phyloP scores from a whole-genome alignment of 2,113 vertebrate genomes.

The Corvus cornix region DNA sequence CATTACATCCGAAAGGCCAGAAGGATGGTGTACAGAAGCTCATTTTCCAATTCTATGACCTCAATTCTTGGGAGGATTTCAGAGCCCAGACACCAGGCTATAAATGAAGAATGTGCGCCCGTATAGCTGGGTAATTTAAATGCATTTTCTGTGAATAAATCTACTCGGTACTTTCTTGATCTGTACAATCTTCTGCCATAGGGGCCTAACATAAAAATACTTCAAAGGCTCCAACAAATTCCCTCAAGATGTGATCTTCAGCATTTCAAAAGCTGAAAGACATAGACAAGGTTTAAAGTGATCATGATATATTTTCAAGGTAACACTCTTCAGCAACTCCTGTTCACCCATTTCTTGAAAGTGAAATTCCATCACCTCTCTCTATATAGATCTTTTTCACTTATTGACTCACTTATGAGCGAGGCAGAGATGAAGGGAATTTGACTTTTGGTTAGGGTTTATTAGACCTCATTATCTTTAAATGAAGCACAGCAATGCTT shows the following conservation, averaged over 20 bases:
- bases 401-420: neutral
- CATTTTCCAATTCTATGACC: conserved; percentile 54
- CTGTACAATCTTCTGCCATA: conserved; percentile 61
- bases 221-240: conserved; percentile 67
- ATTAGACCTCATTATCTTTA: conserved; percentile 33
- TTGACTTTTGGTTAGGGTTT: conserved; percentile 14
- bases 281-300: conserved; percentile 60
- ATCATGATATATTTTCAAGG: conserved; percentile 61
- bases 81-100: conserved; percentile 45
- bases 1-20: conserved; percentile 18
- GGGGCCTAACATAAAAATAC: conserved; percentile 62
- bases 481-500: conserved; percentile 18
- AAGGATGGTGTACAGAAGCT: conserved; percentile 47
- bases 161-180: conserved; percentile 58
- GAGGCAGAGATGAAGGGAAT: neutral
- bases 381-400: neutral
- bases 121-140: conserved; percentile 62
- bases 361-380: neutral
- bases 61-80: conserved; percentile 63
- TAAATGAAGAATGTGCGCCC: conserved; percentile 60
- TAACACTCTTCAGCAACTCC: conserved; percentile 36
- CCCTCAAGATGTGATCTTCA: conserved; percentile 70
- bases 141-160: conserved; percentile 70
- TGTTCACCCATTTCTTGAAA: conserved; percentile 32
- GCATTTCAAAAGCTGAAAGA: conserved; percentile 65